phyloP scores from a whole-genome alignment of 2,113 vertebrate species.

The Sporophila hypoxantha region DNA sequence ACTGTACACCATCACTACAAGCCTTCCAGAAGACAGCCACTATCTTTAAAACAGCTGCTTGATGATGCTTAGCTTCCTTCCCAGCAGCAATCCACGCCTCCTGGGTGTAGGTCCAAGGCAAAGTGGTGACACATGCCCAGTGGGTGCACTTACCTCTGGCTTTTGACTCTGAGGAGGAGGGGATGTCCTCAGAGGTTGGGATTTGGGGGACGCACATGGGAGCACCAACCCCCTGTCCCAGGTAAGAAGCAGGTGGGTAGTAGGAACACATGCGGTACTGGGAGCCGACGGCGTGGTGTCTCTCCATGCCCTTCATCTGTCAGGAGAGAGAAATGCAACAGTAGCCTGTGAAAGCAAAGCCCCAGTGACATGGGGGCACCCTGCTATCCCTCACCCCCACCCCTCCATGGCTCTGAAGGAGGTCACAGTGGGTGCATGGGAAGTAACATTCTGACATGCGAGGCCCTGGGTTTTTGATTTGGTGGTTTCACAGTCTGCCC shows the following conservation, averaged over 20 bases:
- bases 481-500: not conserved
- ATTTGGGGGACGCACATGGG: slow-evolving; percentile 73
- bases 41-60: not conserved
- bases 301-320: slow-evolving; percentile 82
- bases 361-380: fast-evolving
- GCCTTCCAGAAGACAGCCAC: not conserved
- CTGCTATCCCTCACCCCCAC: fast-evolving
- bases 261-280: slow-evolving; percentile 92
- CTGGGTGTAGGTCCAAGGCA: not conserved
- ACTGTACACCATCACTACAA: not conserved
- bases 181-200: slow-evolving; percentile 78
- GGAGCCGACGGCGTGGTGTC: slow-evolving; percentile 74
- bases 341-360: not conserved
- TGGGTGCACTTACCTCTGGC: slow-evolving; percentile 73
- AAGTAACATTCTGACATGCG: not conserved
- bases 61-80: not conserved
- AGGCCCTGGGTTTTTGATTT: not conserved
- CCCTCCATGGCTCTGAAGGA: not conserved
- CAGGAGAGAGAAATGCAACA: slow-evolving; percentile 15
- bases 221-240: slow-evolving; percentile 78
- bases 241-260: slow-evolving; percentile 81
- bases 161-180: slow-evolving; percentile 74
- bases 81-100: not conserved
- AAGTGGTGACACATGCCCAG: fast-evolving
- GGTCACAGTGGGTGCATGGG: fast-evolving